A percentile compares a stretch with the other conserved stretches of the same genome.
Conservation (phyloP, 2,797 vertebrate species). For the Mastacembelus armatus region DNA sequence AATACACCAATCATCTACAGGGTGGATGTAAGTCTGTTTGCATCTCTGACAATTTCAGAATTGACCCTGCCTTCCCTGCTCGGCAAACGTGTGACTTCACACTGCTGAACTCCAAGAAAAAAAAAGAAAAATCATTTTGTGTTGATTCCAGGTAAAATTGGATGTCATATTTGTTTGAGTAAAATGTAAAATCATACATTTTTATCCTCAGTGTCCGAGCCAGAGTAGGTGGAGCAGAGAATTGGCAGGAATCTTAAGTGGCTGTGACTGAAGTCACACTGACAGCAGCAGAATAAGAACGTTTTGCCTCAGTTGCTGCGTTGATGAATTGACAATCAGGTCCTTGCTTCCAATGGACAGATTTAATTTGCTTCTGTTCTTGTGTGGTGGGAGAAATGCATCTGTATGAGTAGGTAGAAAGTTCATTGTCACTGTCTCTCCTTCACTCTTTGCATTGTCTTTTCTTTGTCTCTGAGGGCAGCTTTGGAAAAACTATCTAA, state of each 20-base stretch:
- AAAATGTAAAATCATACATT: conserved; percentile 58
- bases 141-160: conserved; percentile 70
- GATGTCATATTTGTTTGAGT: conserved; percentile 64
- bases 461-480: conserved; percentile 19
- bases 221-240: conserved; percentile 20
- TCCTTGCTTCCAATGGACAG: conserved; percentile 71
- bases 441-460: conserved; percentile 22
- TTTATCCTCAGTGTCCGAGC: conserved; percentile 50
- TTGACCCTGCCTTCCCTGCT: conserved; percentile 1
- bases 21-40: conserved; percentile 50
- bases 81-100: conserved; percentile 7
- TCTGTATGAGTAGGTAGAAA: conserved; percentile 82
- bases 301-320: conserved; percentile 76
- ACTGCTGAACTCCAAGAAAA: conserved; percentile 62
- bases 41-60: conserved; percentile 22
- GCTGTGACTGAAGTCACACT: conserved; percentile 65
- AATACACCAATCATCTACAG: conserved; percentile 43
- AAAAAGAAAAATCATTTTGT: conserved; percentile 50
- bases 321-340: conserved; percentile 52
- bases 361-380: conserved; percentile 79
- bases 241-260: conserved; percentile 35
- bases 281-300: conserved; percentile 75
- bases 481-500: conserved; percentile 6
- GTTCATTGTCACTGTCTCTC: conserved; percentile 71
- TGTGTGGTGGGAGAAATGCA: conserved; percentile 49